Percentiles rank a stretch among this genome's conserved stretches.
phyloP scores from a whole-genome alignment of 2,888 invertebrate genomes.

The Eledona agricola region DNA sequence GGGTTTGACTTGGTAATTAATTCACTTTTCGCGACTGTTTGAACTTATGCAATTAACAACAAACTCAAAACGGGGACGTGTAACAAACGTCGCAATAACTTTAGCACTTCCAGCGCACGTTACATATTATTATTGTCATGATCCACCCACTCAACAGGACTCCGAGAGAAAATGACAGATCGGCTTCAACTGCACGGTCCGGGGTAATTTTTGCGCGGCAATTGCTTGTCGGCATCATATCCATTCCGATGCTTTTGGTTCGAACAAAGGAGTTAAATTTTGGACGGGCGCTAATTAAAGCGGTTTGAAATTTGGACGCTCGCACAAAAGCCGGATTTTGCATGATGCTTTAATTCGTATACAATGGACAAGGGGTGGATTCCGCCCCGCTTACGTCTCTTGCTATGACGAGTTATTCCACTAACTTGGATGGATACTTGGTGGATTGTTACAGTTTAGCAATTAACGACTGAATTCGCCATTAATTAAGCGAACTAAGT shows the following conservation, averaged over 20 bases:
- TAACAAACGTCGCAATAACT: no score
- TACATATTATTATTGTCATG: no score
- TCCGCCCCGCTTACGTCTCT: conserved; percentile 5
- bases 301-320: conserved; percentile 2
- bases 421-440: conserved; percentile 19
- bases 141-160: no score
- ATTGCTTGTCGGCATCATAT: conserved; percentile 12
- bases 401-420: background rate
- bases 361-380: background rate
- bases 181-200: no score
- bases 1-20: no score
- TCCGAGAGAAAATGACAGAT: no score
- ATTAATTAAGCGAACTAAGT: conserved; percentile 23
- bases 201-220: no score
- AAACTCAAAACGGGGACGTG: conserved; percentile 7
- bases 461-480: conserved; percentile 23
- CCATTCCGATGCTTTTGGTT: conserved; percentile 9
- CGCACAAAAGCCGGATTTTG: conserved; percentile 6
- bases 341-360: no score
- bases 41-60: conserved; percentile 8
- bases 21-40: background rate
- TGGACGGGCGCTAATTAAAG: conserved; percentile 15
- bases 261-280: conserved; percentile 18
- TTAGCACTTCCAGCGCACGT: no score
- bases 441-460: conserved; percentile 14